Evolutionary conservation across 1,140 invertebrate genomes (phyloP), one percentile per base, ranked within the genome.

Genomic region (Lucilia sericata): DNA sequence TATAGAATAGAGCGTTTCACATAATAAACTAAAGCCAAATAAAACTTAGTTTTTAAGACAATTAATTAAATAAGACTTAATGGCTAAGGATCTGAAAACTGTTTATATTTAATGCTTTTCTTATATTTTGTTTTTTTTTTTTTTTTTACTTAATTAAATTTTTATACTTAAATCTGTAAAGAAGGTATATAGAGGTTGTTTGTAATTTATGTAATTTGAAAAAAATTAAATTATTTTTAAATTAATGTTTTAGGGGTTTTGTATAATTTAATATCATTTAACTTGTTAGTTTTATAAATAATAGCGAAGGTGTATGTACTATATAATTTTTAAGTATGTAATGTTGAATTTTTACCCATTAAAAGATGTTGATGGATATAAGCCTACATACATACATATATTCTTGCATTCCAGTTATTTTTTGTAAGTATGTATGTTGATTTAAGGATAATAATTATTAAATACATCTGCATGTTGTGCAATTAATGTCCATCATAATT

Each of bases 41-140:
- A 80, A 80, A 80, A 80, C 76, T 80, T 80, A 49, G 34, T 76
- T 76, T 80, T 80, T 80, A 80, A 80, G 42, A 80, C 76, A 19
- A 80, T 49, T 80, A 51, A 80, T 80, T 21, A 51, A 19, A 49
- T 49, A 80, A 19, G 19, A 9, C n/a, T 80, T 80, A 80, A 21
- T 80, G 19, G 19, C 19, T 80, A 70, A 80, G 34, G n/a, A 49
- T 80, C 47, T 80, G 75, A 42, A 51, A 42, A 49, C 21, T 49
- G 5, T 12, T 78, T 42, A 80, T 80, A 80, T 51, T 51, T 80
- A 80, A 21, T 80, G 34, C 49, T 80, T 13, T 80, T 80, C 47
- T 80, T 19, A 49, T 76, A 30, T 36, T 76, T 76, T 14, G 30
- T 42, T 76, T 76, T 76, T 76, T 76, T 13, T 36, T 76, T 76